Conservation (phyloP, 2,888 invertebrate species). For the Trimorus sp. region DNA sequence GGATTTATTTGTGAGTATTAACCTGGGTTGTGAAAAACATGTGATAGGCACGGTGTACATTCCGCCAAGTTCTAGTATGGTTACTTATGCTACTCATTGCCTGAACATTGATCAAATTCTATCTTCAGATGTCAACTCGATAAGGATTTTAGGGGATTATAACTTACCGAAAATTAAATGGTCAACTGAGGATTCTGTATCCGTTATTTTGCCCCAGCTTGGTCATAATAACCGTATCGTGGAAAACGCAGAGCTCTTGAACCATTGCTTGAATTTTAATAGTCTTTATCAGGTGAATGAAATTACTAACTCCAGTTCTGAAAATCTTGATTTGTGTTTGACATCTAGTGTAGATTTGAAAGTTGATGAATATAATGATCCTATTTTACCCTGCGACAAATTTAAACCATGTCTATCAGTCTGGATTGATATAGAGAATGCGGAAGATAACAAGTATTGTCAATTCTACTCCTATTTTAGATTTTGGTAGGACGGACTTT, state of each 20-base stretch:
- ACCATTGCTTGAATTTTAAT: constrained; percentile 7
- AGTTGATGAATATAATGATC: too few relatives aligned
- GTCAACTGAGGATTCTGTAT: constrained; percentile 3
- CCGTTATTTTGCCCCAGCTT: neutral
- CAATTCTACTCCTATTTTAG: too few relatives aligned
- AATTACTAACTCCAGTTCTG: neutral
- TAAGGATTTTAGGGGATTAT: constrained; percentile 11
- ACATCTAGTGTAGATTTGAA: too few relatives aligned
- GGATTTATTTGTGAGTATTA: too few relatives aligned
- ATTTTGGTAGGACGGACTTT: too few relatives aligned
- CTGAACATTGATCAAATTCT: constrained; percentile 4
- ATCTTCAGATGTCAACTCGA: neutral
- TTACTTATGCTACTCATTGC: constrained; percentile 4
- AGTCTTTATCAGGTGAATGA: constrained; percentile 9
- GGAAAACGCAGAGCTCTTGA: neutral
- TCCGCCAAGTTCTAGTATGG: constrained; percentile 9
- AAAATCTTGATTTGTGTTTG: constrained; percentile 27
- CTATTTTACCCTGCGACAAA: neutral
- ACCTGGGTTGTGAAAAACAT: too few relatives aligned
- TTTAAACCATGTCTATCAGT: constrained; percentile 21
- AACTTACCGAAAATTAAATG: constrained; percentile 23
- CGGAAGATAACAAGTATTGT: too few relatives aligned
- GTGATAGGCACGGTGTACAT: too few relatives aligned
- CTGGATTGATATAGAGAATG: too few relatives aligned
- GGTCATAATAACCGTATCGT: too few relatives aligned